phyloP scores from a whole-genome alignment of 2,113 vertebrate genomes.

The Lagopus leucura region DNA sequence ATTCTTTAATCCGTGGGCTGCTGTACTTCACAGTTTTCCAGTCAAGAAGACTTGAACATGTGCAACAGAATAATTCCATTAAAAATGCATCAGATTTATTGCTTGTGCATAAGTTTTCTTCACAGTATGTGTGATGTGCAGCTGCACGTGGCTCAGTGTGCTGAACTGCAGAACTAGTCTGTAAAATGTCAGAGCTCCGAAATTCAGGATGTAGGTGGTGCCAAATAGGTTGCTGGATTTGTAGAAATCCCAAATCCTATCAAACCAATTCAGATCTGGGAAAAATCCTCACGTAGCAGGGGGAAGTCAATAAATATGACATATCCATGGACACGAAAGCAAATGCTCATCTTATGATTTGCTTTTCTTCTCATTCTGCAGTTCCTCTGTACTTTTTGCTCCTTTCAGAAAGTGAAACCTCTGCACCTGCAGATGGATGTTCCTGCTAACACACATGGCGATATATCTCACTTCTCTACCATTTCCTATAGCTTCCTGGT shows the following conservation, averaged over 20 bases:
- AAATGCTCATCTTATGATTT: not conserved
- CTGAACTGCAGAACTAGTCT: not conserved
- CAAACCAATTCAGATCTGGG: not conserved
- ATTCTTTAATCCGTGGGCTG: not conserved
- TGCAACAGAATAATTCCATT: not conserved
- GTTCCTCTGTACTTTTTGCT: not conserved
- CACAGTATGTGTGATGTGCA: not conserved
- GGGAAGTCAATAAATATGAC: not conserved
- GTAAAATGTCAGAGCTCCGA: not conserved
- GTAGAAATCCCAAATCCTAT: not conserved
- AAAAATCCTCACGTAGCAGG: rapidly evolving
- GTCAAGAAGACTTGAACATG: not conserved
- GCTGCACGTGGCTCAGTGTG: not conserved
- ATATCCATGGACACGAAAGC: rapidly evolving
- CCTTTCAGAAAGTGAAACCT: not conserved
- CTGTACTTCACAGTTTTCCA: not conserved
- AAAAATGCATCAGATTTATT: not conserved
- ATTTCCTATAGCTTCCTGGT: not conserved
- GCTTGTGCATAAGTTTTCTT: not conserved
- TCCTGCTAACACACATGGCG: rapidly evolving
- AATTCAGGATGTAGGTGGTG: not conserved
- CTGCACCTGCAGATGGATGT: not conserved
- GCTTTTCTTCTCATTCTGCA: not conserved
- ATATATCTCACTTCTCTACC: not conserved
- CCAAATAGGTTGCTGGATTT: not conserved